Conservation (phyloP, 2,797 vertebrate species). For the Potorous gilbertii region DNA sequence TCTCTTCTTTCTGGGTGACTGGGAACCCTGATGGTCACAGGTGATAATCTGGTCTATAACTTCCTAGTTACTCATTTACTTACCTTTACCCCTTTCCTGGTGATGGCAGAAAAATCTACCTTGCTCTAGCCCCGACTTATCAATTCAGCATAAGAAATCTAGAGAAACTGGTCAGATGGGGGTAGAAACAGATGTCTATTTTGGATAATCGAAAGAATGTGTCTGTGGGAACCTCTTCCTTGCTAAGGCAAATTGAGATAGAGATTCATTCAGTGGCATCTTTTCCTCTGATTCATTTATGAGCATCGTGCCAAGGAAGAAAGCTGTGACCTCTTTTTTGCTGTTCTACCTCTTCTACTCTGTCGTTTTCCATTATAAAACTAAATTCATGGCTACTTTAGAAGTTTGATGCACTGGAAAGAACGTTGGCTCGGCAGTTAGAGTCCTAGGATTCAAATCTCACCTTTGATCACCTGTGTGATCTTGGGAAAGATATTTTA, state of each 20-base stretch:
- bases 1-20: background rate
- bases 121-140: background rate
- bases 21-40: background rate
- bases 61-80: background rate
- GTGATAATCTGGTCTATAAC: background rate
- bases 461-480: background rate
- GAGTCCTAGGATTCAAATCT: background rate
- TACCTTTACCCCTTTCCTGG: background rate
- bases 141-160: background rate
- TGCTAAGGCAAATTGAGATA: background rate
- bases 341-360: background rate
- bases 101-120: slow-evolving; percentile 36
- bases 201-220: background rate
- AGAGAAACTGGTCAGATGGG: background rate
- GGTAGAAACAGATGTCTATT: background rate
- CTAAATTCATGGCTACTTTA: background rate
- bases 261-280: background rate
- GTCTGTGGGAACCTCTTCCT: background rate
- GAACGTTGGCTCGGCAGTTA: background rate
- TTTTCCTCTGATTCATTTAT: background rate
- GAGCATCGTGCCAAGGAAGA: background rate
- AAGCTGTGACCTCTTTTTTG: background rate
- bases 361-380: background rate
- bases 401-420: background rate
- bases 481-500: background rate